Base-by-base conservation (phyloP, 2,797 vertebrate genomes). In the Anabacerthia variegaticeps region DNA sequence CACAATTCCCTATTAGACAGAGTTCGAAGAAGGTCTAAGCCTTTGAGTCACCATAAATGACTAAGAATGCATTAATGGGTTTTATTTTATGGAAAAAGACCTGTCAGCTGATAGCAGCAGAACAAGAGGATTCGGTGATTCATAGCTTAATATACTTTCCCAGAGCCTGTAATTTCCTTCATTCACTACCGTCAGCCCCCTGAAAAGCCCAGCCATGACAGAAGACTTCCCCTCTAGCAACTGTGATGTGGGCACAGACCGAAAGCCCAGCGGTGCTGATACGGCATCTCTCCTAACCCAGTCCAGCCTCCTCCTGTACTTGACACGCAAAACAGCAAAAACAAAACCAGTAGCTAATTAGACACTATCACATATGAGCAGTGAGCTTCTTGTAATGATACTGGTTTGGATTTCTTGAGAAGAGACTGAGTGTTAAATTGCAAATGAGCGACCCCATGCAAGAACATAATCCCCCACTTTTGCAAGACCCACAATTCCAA, bases 1-100 rank as follows among this genome's bases (percentile, higher is more conserved):
- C 30, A 34, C 9, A 54, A 44, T 48, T 48, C 52, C 34, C 56
- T 59, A 8, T 61, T 24, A 63, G 48, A 75, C 7, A 61, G 75
- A 93, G 83, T 76, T 82, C 7, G 1, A 58, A 91, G 51, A 89
- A 85, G 49, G 55, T 49, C 63, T 69, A 75, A 36, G 55, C 44
- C 75, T 84, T 88, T 93, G 83, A 93, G 80, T 87, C 95, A 95
- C 65, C 61, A 59, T 88, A 93, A 88, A 87, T 80, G 18, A 90
- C 16, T 32, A 85, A 84, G 74, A 82, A 83, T 5, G 2, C 3
- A 0, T 58, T 89, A 92, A 77, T 8, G 6, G 84, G 27, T 80
- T 95, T 95, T 84, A 63, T 94, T 83, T 85, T 28, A 89, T 0
- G 0, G 73, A 85, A 88, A 76, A 85, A 24, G 52, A 32, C 52